Evolutionary conservation across 2,797 vertebrate genomes (phyloP), one percentile per base, ranked within the genome.

Genomic region (Lophotriccus pileatus): DNA sequence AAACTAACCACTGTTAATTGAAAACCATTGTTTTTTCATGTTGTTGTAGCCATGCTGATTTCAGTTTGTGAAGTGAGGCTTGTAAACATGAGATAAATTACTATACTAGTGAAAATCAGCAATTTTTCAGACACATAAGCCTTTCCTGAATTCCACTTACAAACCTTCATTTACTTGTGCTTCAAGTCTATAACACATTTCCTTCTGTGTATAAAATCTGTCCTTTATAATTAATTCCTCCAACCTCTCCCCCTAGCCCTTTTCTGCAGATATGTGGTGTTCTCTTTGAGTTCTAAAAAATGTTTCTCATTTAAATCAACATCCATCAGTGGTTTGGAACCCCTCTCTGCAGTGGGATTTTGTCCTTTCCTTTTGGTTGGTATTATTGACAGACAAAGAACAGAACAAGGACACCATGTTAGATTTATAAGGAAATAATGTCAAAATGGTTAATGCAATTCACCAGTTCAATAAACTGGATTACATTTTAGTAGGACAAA

Each of bases 391-490:
- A 80, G 80, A 91, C 18, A 11, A 97, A 95, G 95, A 97, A 92
- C 83, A 97, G 64, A 97, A 86, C 94, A 98, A 97, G 97, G 96
- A 91, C 96, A 96, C 79, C 50, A 75, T 87, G 82, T 95, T 95
- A 97, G 91, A 97, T 97, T 97, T 97, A 97, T 97, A 96, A 97
- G 95, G 96, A 97, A 97, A 96, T 93, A 97, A 96, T 97, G 96
- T 97, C 97, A 97, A 97, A 97, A 97, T 97, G 89, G 94, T 96
- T 97, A 97, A 97, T 97, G 96, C 75, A 97, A 95, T 97, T 98
- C 95, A 96, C 96, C 97, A 97, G 96, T 96, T 97, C 97, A 97
- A 89, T 97, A 98, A 97, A 96, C 96, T 96, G 93, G 91, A 97
- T 97, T 97, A 96, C 81, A 93, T 97, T 97, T 97, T 93, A 97